These are phyloP conservation scores for Aplidium turbinatum DNA, from an alignment of 23 tunicate genomes.

Conservation along the genomic window DNA sequence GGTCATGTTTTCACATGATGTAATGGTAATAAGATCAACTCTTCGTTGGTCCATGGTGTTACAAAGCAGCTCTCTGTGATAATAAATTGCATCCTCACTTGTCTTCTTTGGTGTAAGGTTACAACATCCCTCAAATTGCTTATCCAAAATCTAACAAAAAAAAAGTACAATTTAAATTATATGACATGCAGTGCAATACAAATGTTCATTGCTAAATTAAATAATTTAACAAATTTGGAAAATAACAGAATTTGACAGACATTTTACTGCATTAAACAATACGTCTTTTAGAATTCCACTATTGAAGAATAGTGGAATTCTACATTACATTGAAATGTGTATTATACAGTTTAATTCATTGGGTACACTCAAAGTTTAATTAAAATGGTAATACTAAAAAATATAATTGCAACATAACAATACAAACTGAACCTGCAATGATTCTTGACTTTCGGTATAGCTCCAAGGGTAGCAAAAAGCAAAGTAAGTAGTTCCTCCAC, in stretches of 20 bases:
- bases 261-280: too few relatives aligned
- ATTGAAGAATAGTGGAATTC: too few relatives aligned
- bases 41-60: slow-evolving; percentile 63
- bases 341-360: too few relatives aligned
- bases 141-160: slow-evolving; percentile 42
- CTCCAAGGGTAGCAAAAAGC: slow-evolving; percentile 94
- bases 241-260: too few relatives aligned
- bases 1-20: slow-evolving; percentile 67
- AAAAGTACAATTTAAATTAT: too few relatives aligned
- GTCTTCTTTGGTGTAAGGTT: slow-evolving; percentile 53
- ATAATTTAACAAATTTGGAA: too few relatives aligned
- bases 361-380: too few relatives aligned
- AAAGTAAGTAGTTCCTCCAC: slow-evolving; percentile 90
- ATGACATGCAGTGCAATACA: too few relatives aligned
- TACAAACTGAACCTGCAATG: slow-evolving; percentile 38
- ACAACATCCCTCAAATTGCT: slow-evolving; percentile 43
- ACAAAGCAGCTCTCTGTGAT: slow-evolving; percentile 84
- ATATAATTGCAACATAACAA: neutral
- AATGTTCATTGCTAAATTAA: too few relatives aligned
- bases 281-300: too few relatives aligned
- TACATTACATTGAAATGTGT: too few relatives aligned
- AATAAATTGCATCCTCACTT: slow-evolving; percentile 64
- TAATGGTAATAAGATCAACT: slow-evolving; percentile 83
- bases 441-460: slow-evolving; percentile 79
- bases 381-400: neutral